Base-by-base conservation (phyloP, 2,888 invertebrate genomes). In the Drosophila meridiana region DNA sequence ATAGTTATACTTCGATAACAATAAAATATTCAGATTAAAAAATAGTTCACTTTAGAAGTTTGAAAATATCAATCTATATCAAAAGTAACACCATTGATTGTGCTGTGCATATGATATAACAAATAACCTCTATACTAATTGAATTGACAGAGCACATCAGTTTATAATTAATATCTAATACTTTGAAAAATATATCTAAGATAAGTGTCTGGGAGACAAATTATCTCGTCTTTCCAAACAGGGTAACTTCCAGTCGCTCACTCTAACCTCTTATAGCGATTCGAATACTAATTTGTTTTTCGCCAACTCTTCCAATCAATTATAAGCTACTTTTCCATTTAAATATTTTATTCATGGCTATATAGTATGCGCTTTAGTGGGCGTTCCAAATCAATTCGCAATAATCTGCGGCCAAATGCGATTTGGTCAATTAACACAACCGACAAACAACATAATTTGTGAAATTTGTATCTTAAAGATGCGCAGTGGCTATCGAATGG, bases 331-430 rank as follows among this genome's bases (percentile, higher is more conserved):
- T 68, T 40, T 55, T 28, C n/a, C 45, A 48, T 57, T 64, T 40
- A 11, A 40, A 20, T 9, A 60, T 60, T 50, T 48, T 32, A 73
- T 73, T 58, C 38, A 65, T 55, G 48, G 13, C 58, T 42, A 68
- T 73, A 79, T 53, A 52, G 64, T 55, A 42, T 32, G n/a, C 50
- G 55, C 14, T 73, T 77, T 82, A 80, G 83, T 85, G 65, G 85
- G 84, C 85, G 80, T 67, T 42, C 34, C 67, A 71, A 85, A 89
- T 89, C 82, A 80, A 85, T 84, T 85, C 34, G 73, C 77, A 77
- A 69, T 66, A 58, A 76, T 53, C 69, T 45, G 30, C 36, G 60
- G 62, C 58, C 59, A 72, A 81, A 48, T 45, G 70, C 43, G 62
- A 67, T 73, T 71, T 45, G 60, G 47, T 65, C 58, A 78, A 87